Evolutionary conservation across 2,113 vertebrate genomes (phyloP), one percentile per base, ranked within the genome.

Genomic region (Odobenus rosmarus): DNA sequence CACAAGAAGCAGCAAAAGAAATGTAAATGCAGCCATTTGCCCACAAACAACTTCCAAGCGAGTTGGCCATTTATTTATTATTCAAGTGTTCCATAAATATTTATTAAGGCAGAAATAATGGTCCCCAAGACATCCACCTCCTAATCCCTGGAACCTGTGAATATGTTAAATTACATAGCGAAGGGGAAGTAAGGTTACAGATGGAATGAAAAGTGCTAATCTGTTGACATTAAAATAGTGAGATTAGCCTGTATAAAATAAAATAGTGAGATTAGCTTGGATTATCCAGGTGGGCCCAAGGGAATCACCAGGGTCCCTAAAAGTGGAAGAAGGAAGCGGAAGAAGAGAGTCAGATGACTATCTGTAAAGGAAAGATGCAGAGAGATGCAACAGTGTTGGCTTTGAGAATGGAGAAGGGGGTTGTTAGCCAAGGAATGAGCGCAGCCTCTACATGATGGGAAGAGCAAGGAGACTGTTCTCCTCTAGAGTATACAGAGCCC

Each of bases 51-150:
- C 21, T 74, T 77, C 64, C 67, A 64, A 76, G 57, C 57, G 31
- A 36, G n/a, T 24, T 86, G 77, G n/a, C n/a, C 86, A 69, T 49
- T 82, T 72, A 55, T 80, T 64, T 62, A 96, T 49, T 82, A 77
- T 31, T 77, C 67, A 88, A 28, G 49, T 74, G 61, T 24, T 19
- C 26, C 67, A 79, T 83, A 77, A 46, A 87, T 90, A 93, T 82
- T 82, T 95, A 62, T 61, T 51, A 79, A 96, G 69, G 31, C 33
- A 88, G 72, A 93, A 76, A 76, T 85, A 86, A 93, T 39, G 5
- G 28, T 51, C 24, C 33, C 90, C 18, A 26, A 53, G 14, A 88
- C 31, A 31, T 81, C 42, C 10, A 76, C 19, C 36, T 80, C 15
- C 33, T 67, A 83, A 95, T 95, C 55, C 55, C 94, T 11, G 21